phyloP scores from a whole-genome alignment of 2,888 invertebrate species.

The Dioctria rufipes region DNA sequence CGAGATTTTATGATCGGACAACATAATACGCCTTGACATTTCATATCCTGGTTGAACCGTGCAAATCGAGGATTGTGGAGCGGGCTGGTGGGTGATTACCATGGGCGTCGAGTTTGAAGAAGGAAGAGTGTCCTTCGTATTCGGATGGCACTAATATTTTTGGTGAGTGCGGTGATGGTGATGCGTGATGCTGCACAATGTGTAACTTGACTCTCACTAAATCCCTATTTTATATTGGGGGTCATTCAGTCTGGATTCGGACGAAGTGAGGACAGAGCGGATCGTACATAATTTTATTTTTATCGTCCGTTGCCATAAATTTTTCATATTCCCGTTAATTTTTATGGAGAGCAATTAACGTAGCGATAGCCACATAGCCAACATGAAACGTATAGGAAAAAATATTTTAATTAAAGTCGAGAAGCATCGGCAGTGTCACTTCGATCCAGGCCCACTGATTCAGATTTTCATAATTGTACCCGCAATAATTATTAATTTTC shows the following conservation, averaged over 20 bases:
- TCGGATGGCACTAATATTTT: not conserved
- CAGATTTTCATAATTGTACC: not conserved
- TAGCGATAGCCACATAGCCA: slow-evolving; percentile 2
- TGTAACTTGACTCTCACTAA: not conserved
- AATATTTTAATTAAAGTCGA: slow-evolving; percentile 35
- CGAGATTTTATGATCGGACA: slow-evolving; percentile 51
- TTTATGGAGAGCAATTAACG: slow-evolving; percentile 41
- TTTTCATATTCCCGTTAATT: slow-evolving; percentile 46
- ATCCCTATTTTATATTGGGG: not conserved
- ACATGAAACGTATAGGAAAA: not conserved
- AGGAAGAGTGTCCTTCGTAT: not conserved
- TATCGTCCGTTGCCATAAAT: slow-evolving; percentile 27
- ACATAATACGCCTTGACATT: slow-evolving; percentile 53
- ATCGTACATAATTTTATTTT: slow-evolving; percentile 31
- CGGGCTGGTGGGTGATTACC: not conserved
- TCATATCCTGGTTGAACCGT: slow-evolving; percentile 43
- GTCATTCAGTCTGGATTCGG: slow-evolving; percentile 11
- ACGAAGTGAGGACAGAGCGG: not conserved
- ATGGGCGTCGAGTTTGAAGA: slow-evolving; percentile 22
- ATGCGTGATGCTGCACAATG: not conserved
- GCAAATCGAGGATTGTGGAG: slow-evolving; percentile 28
- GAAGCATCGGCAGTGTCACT: slow-evolving; percentile 19
- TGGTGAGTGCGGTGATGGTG: not conserved
- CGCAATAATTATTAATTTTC: slow-evolving; percentile 37
- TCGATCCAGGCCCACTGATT: not conserved